Percentiles rank a stretch among this genome's conserved stretches.
Conservation (phyloP, 2,888 invertebrate species). For the Geotrupes spiniger region DNA sequence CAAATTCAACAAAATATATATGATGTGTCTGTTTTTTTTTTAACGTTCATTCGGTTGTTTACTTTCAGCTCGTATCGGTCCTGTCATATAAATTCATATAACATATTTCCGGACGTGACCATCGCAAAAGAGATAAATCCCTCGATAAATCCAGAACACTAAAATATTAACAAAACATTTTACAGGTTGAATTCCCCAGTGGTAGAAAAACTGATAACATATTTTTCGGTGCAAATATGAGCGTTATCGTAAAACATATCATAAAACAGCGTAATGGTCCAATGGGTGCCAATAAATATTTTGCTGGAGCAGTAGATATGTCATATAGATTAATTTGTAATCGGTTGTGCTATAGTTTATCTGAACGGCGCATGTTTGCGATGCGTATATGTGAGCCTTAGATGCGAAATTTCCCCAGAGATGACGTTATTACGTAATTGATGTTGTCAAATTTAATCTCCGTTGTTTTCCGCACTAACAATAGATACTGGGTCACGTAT, state of each 20-base stretch:
- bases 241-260: slow-evolving; percentile 4
- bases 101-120: no score
- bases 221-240: background rate
- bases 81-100: no score
- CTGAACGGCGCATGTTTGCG: slow-evolving; percentile 2
- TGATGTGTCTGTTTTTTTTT: no score
- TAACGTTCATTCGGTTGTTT: no score
- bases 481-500: no score
- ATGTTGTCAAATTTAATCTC: slow-evolving; percentile 2
- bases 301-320: slow-evolving; percentile 4
- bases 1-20: no score
- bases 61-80: no score
- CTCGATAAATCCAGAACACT: no score
- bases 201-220: no score
- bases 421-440: slow-evolving; percentile 4
- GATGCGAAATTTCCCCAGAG: slow-evolving; percentile 6
- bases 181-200: no score
- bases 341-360: slow-evolving; percentile 1
- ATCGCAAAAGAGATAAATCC: no score
- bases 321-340: slow-evolving; percentile 9
- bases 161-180: no score
- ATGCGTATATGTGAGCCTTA: slow-evolving; percentile 7
- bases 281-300: slow-evolving; percentile 6
- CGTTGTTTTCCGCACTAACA: background rate
- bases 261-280: background rate